Evolutionary conservation across 2,113 vertebrate species (phyloP).

Genomic region (Pachypanchax playfairii): DNA sequence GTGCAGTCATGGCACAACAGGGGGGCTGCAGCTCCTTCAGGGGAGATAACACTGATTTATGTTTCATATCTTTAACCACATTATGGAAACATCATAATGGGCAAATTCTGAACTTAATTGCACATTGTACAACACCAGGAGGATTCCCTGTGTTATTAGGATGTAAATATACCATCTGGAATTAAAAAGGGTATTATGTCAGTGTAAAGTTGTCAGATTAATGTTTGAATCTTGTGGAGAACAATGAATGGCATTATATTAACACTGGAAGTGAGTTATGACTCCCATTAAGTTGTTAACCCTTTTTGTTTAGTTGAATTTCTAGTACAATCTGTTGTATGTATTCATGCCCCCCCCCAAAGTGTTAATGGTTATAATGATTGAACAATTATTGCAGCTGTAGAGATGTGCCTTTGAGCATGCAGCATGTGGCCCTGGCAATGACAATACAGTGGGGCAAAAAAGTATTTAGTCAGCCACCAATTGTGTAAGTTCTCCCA

Average conservation of each 20-base stretch:
- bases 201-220: conserved; percentile 45
- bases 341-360: no score
- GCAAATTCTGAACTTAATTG: conserved; percentile 37
- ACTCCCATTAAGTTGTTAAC: neutral
- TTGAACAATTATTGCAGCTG: no score
- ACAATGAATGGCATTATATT: conserved; percentile 27
- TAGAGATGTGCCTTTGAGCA: no score
- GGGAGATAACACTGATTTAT: conserved; percentile 58
- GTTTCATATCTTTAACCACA: conserved; percentile 42
- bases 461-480: no score
- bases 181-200: conserved; percentile 29
- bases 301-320: neutral
- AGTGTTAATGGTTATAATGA: no score
- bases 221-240: conserved; percentile 1
- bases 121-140: conserved; percentile 38
- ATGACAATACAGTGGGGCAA: no score
- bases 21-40: conserved; percentile 11
- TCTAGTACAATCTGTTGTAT: neutral
- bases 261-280: conserved; percentile 22
- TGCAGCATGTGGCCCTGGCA: no score
- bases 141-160: conserved; percentile 37
- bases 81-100: conserved; percentile 23
- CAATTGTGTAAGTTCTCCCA: no score
- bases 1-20: conserved; percentile 24
- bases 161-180: conserved; percentile 53